phyloP scores from a whole-genome alignment of 2,797 vertebrate genomes.

The Eremophila alpestris region DNA sequence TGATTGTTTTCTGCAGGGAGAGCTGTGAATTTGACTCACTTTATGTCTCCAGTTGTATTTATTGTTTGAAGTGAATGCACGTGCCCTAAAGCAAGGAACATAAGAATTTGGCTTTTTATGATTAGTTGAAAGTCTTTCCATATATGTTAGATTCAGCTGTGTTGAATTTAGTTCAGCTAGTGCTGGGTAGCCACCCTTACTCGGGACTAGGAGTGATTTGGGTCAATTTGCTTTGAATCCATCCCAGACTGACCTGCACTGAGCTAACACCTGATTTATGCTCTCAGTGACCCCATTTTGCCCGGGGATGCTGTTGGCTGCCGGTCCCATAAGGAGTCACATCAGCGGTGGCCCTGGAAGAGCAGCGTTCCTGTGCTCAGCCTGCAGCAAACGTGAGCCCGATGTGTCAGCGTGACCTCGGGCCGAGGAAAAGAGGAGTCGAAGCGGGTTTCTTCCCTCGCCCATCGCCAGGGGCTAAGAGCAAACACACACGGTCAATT shows the following conservation, averaged over 20 bases:
- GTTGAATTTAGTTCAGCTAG: conserved; percentile 23
- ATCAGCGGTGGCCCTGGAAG: background rate
- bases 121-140: background rate
- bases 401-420: background rate
- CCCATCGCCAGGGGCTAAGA: background rate
- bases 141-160: background rate
- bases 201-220: conserved; percentile 11
- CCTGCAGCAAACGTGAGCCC: conserved; percentile 10
- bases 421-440: conserved; percentile 19
- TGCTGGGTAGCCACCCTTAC: background rate
- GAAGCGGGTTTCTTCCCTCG: conserved; percentile 22
- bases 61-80: background rate
- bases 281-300: background rate
- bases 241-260: background rate
- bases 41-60: background rate
- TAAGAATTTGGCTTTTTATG: background rate
- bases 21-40: background rate
- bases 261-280: conserved; percentile 18
- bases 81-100: background rate
- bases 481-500: conserved; percentile 54
- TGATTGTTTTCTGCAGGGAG: background rate
- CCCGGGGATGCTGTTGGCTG: background rate
- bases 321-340: background rate
- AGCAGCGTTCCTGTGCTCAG: background rate
- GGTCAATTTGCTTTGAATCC: conserved; percentile 7